Base-by-base conservation (phyloP, 2,113 vertebrate genomes). In the Ammodytes marinus region DNA sequence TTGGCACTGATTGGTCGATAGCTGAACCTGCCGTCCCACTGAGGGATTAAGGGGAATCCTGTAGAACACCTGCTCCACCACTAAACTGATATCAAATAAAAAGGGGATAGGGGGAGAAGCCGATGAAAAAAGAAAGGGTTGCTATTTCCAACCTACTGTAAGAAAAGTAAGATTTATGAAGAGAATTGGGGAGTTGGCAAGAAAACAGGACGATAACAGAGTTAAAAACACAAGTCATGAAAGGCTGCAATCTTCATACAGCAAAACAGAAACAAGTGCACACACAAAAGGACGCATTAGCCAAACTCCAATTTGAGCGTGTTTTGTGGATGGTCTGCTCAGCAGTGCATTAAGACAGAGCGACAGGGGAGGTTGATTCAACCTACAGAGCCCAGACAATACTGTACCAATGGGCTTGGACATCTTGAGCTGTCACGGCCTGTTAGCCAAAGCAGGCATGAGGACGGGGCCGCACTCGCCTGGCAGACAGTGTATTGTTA, bases 381-480 rank as follows among this genome's bases (percentile, higher is more conserved):
- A 73, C 53, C 67, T 80, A 74, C 63, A 86, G 77, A 83, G 69
- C 59, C 46, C 57, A 61, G 67, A 92, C 86, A 92, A 92, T 87
- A 80, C 86, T 83, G 85, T 81, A 89, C 72, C 80, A 74, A 79
- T 15, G 71, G 85, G 77, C 66, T 27, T 27, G 27, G 69, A 85
- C 90, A 91, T 93, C 90, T 91, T 89, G 91, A 82, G 84, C 91
- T 90, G 94, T 93, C 94, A 89, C 6, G 57, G 57, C 66, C 11
- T 6, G 88, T 95, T 95, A 95, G 84, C 10, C 84, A 87, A 88
- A 91, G 90, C 68, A 52, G 69, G 72, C 65, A 6, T 80, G 82
- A 88, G 84, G 70, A 77, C 4, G 40, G 27, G 80, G 80, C 70
- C 8, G 2, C 37, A 54, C 65, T 76, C 52, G 66, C 61, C 79